Evolutionary conservation across 2,888 invertebrate genomes (phyloP), one percentile per base, ranked within the genome.

Genomic region (Gasteruption jaculator): DNA sequence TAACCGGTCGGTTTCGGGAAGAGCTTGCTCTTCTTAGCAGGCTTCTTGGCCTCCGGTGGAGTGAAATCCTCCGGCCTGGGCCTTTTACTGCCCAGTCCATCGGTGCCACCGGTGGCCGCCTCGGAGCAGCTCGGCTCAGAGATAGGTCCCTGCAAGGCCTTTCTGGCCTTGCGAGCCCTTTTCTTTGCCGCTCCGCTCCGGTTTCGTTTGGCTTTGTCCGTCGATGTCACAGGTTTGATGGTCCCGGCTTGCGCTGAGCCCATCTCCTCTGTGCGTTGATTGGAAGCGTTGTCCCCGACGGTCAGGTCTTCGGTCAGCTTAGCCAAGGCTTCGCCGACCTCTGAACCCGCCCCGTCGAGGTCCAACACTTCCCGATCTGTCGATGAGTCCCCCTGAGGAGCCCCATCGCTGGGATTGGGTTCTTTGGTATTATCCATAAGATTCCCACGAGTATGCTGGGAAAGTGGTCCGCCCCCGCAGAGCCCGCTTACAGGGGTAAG

Each of bases 381-480:
- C 33, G 3, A 7, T 4, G 15, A 14, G 8, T 32, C 19, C 11
- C 18, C 4, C 27, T 5, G 19, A n/a, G 38, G 12, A 14, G 14
- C 21, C 3, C n/a, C 11, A 12, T 16, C n/a, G 6, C 6, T 20
- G 12, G 4, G 5, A 8, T n/a, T 27, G 16, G 8, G 20, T 25
- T 5, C 11, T 18, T 6, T 16, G 3, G 3, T 16, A 11, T 26
- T n/a, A n/a, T n/a, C 26, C 30, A 21, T 37, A 8, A 12, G 11
- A 22, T 5, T 39, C 39, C 36, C 36, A 35, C 39, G 42, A 39
- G 39, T 36, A 31, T 8, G 16, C 32, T 22, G 46, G 38, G 32
- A n/a, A n/a, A n/a, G n/a, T n/a, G n/a, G n/a, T n/a, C n/a, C n/a
- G n/a, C n/a, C n/a, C n/a, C n/a, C n/a, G n/a, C n/a, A n/a, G n/a